Evolutionary conservation across 2,113 vertebrate genomes (phyloP).

Genomic region (Nicator chloris): DNA sequence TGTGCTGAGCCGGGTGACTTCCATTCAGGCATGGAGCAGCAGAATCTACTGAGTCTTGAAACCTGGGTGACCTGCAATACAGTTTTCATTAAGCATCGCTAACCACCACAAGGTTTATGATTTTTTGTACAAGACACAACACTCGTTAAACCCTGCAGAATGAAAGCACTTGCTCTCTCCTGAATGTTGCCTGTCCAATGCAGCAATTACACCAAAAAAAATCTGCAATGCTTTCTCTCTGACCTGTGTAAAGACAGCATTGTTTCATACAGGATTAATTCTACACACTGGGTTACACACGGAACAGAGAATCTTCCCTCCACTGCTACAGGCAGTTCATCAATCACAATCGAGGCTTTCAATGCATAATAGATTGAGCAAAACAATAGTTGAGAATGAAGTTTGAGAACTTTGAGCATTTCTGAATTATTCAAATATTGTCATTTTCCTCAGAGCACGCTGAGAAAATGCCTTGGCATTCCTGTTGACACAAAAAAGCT

Average conservation of each 20-base stretch:
- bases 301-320: neutral
- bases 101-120: neutral
- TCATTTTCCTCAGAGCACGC: neutral
- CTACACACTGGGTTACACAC: neutral
- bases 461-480: constrained; percentile 13
- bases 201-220: neutral
- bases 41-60: constrained; percentile 70
- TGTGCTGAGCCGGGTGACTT: constrained; percentile 72
- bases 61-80: constrained; percentile 76
- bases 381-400: constrained; percentile 49
- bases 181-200: neutral
- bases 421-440: neutral
- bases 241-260: constrained; percentile 14
- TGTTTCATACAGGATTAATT: neutral
- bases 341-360: constrained; percentile 29
- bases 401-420: constrained; percentile 24
- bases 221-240: neutral
- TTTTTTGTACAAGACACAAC: constrained; percentile 11
- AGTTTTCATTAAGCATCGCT: constrained; percentile 40
- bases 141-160: neutral
- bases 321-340: neutral
- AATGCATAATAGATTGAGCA: constrained; percentile 18
- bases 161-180: neutral
- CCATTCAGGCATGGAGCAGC: constrained; percentile 71
- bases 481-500: neutral